Evolutionary conservation across 2,113 vertebrate genomes (phyloP), one percentile per base, ranked within the genome.

Genomic region (Dipodomys merriami): DNA sequence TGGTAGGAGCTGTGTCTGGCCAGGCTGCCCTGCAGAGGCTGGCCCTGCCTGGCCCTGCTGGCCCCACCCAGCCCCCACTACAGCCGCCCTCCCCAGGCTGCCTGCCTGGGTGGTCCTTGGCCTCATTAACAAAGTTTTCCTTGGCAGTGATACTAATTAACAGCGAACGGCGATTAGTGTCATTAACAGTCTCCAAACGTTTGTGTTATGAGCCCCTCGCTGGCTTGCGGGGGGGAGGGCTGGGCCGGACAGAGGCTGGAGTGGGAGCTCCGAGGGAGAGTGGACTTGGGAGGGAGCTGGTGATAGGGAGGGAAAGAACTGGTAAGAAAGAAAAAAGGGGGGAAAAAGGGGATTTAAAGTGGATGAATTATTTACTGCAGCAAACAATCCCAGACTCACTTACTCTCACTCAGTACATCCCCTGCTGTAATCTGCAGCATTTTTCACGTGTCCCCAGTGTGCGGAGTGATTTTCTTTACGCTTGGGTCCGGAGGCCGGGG

Each of bases 341-440:
- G 15, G 15, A 57, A 57, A 16, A 57, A 62, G 1, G 46, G 91
- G 96, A 96, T 88, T 93, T 95, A 97, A 97, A 97, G 96, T 81
- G 81, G 96, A 96, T 97, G 93, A 98, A 97, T 98, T 97, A 97
- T 98, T 98, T 98, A 97, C 97, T 96, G 97, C 96, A 96, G 96
- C 95, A 97, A 98, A 97, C 97, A 97, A 96, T 94, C 96, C 95
- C 29, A 85, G 96, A 97, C 97, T 98, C 96, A 93, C 96, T 97
- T 95, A 97, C 94, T 96, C 95, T 97, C 95, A 79, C 97, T 97
- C 30, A 60, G 88, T 92, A 96, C 96, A 97, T 97, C 97, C 97
- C 96, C 96, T 96, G 83, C 96, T 71, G 88, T 97, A 93, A 96
- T 97, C 95, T 87, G 35, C 30, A 64, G 95, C 1, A 95, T 97